Percentiles rank a stretch among this genome's conserved stretches.
These are phyloP conservation scores for Melanotaenia boesemani DNA, from an alignment of 2,797 vertebrate species.

Conservation along the genomic window DNA sequence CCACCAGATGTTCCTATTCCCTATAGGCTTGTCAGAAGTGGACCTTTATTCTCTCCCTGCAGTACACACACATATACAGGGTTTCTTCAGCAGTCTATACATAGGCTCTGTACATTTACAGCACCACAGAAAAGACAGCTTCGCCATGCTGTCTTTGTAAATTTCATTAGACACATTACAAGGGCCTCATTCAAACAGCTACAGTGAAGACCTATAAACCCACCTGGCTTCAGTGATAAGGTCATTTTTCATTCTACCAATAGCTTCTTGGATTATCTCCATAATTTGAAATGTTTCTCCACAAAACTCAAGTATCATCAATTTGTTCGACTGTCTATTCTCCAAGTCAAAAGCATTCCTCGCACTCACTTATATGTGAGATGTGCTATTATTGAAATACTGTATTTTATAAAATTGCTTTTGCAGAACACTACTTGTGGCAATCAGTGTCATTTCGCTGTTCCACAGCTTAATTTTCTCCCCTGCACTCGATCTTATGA, in stretches of 20 bases:
- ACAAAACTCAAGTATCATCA: conserved; percentile 21
- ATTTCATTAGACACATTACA: conserved; percentile 50
- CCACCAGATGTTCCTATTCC: conserved; percentile 85
- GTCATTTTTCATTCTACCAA: conserved; percentile 15
- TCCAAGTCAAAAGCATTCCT: conserved; percentile 30
- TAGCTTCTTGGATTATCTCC: conserved; percentile 26
- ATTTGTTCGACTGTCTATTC: conserved; percentile 32
- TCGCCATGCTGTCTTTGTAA: conserved; percentile 28
- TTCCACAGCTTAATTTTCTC: conserved; percentile 42
- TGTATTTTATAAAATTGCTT: not conserved
- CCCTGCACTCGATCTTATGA: conserved; percentile 15
- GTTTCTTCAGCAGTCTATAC: conserved; percentile 9
- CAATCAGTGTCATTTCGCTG: conserved; percentile 47
- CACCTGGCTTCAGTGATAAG: conserved; percentile 45
- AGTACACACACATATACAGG: conserved; percentile 48
- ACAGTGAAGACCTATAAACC: conserved; percentile 38
- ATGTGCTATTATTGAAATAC: conserved; percentile 23
- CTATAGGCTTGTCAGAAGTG: conserved; percentile 81
- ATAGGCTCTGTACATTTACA: conserved; percentile 19
- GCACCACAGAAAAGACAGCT: conserved; percentile 25
- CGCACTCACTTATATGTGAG: not conserved
- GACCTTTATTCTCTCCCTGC: conserved; percentile 82
- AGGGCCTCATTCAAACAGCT: conserved; percentile 40
- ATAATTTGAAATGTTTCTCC: conserved; percentile 29
- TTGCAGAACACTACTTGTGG: conserved; percentile 27